phyloP scores from a whole-genome alignment of 2,113 vertebrate species.

The Calidris pugnax region DNA sequence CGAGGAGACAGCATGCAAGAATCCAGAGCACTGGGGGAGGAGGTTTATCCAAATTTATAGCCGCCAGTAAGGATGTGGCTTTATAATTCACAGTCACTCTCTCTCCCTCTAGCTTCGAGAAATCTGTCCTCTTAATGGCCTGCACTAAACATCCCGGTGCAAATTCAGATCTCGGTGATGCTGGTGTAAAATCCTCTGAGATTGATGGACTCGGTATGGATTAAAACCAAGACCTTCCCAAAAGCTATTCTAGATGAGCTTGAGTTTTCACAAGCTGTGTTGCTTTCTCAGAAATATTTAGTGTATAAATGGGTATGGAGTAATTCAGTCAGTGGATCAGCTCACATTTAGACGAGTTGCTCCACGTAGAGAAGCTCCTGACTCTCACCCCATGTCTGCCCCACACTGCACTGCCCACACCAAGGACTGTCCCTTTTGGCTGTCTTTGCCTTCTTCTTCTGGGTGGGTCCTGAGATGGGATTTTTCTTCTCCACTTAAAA shows the following conservation, averaged over 20 bases:
- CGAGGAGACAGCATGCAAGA: conserved; percentile 28
- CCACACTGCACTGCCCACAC: not conserved
- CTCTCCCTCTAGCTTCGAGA: not conserved
- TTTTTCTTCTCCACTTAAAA: not conserved
- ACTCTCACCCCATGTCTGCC: not conserved
- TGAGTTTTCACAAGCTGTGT: not conserved
- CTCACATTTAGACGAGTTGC: not conserved
- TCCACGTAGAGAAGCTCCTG: not conserved
- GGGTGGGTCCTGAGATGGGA: not conserved
- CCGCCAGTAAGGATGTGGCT: not conserved
- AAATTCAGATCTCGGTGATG: not conserved
- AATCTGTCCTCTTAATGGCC: conserved; percentile 1
- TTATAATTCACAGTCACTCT: conserved; percentile 13
- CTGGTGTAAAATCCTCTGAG: not conserved
- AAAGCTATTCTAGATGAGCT: not conserved
- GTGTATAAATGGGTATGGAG: not conserved
- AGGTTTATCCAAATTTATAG: conserved; percentile 48
- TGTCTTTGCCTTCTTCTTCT: not conserved
- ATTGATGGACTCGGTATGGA: accelerated
- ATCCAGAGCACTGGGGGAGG: conserved; percentile 36
- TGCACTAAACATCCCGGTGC: not conserved
- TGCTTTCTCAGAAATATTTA: not conserved
- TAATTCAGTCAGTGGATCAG: not conserved
- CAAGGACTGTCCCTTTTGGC: not conserved
- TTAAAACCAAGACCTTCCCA: not conserved